Evolutionary conservation across 2,888 invertebrate species (phyloP).

Genomic region (Tenthredo notha): DNA sequence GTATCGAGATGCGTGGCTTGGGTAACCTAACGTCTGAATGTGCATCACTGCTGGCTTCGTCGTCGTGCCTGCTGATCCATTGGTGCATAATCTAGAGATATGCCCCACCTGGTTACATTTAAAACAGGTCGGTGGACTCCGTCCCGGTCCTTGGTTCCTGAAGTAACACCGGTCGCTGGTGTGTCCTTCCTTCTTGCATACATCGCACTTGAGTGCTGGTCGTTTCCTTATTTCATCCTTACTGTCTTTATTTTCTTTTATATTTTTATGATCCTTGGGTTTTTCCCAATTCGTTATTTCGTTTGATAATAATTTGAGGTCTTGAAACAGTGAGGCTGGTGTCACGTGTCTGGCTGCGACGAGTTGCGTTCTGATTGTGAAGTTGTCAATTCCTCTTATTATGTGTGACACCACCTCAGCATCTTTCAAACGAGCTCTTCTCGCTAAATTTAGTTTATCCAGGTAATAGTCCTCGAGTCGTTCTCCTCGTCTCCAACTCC

Average conservation of each 20-base stretch:
- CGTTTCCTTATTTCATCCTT: background rate
- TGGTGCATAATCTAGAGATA: slow-evolving; percentile 33
- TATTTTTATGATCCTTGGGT: background rate
- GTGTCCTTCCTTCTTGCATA: background rate
- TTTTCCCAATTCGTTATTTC: slow-evolving; percentile 31
- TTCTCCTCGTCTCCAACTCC: slow-evolving; percentile 37
- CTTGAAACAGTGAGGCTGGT: slow-evolving; percentile 20
- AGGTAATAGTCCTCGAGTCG: slow-evolving; percentile 46
- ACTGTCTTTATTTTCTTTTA: background rate
- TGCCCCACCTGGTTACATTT: slow-evolving; percentile 33
- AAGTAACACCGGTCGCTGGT: background rate
- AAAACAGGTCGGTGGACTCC: background rate
- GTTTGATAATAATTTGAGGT: slow-evolving; percentile 32
- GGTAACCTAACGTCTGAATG: background rate
- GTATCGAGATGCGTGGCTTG: background rate
- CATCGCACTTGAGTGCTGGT: background rate
- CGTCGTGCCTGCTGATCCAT: background rate
- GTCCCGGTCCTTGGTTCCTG: background rate
- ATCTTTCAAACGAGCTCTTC: slow-evolving; percentile 30
- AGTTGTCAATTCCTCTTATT: slow-evolving; percentile 52
- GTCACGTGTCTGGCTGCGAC: slow-evolving; percentile 31
- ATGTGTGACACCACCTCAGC: slow-evolving; percentile 37
- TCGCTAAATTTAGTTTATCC: slow-evolving; percentile 35
- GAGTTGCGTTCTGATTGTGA: slow-evolving; percentile 45
- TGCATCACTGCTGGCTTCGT: slow-evolving; percentile 19